Percentiles rank a stretch among this genome's conserved stretches.
These are phyloP conservation scores for Nephrotoma flavescens DNA, from an alignment of 2,888 invertebrate genomes.

Conservation along the genomic window DNA sequence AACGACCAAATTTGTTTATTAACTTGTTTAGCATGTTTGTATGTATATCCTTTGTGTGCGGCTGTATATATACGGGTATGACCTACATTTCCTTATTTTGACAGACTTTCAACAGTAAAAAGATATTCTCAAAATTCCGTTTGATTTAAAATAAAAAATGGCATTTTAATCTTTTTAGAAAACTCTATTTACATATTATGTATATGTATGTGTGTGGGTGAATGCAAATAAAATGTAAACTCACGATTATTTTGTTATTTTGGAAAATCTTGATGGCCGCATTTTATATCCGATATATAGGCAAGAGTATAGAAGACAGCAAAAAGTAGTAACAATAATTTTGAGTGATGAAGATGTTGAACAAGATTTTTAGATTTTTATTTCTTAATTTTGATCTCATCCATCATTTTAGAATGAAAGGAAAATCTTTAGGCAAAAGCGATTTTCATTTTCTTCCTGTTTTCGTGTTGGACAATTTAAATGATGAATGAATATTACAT, in stretches of 20 bases:
- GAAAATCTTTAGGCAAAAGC: background rate
- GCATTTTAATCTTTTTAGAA: background rate
- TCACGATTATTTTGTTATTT: background rate
- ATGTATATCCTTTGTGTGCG: background rate
- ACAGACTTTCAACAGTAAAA: background rate
- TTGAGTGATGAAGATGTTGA: background rate
- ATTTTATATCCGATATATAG: background rate
- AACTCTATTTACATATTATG: background rate
- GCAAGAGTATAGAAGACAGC: background rate
- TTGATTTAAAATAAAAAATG: background rate
- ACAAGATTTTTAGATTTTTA: background rate
- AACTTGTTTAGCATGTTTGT: background rate
- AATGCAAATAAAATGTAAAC: background rate
- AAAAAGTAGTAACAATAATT: background rate
- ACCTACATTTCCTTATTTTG: background rate
- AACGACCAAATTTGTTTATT: background rate
- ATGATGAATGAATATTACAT: background rate
- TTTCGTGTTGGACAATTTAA: background rate
- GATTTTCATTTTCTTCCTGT: background rate
- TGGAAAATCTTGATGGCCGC: background rate
- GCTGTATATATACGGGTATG: background rate
- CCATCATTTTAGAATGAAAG: background rate
- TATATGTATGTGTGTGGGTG: background rate
- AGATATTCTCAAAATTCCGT: background rate
- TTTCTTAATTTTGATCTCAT: background rate